Percentiles rank a stretch among this genome's conserved stretches.
Evolutionary conservation across 2,888 invertebrate genomes (phyloP).

Genomic region (Linyphia triangularis): DNA sequence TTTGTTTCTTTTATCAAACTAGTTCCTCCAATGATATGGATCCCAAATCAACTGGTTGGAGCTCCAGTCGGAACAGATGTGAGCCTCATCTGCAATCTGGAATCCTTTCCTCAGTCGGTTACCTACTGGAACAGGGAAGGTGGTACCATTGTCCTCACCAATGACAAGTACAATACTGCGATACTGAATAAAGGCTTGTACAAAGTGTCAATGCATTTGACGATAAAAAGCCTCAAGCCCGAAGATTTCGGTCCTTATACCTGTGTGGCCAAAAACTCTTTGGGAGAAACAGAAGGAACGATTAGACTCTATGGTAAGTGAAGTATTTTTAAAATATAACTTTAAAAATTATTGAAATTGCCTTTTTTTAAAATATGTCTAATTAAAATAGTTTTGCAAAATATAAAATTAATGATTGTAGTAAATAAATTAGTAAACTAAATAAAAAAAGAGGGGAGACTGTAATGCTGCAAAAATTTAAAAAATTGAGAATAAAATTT

Average conservation of each 20-base stretch:
- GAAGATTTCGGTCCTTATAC: conserved; percentile 94
- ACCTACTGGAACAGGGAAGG: conserved; percentile 89
- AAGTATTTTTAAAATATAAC: no score
- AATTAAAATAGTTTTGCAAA: no score
- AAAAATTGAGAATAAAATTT: no score
- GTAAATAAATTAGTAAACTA: no score
- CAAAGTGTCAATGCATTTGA: conserved; percentile 92
- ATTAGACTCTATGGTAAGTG: conserved; percentile 87
- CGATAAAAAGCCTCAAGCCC: conserved; percentile 88
- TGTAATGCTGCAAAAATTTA: no score
- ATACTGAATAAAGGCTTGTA: conserved; percentile 83
- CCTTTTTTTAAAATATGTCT: no score
- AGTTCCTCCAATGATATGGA: conserved; percentile 97
- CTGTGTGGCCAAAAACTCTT: conserved; percentile 95
- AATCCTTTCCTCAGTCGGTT: conserved; percentile 94
- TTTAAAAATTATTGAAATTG: no score
- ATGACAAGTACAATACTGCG: conserved; percentile 87
- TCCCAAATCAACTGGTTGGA: conserved; percentile 94
- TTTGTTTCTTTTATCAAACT: no score
- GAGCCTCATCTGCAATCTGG: conserved; percentile 94
- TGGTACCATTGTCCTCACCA: conserved; percentile 91
- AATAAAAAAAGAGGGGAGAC: no score
- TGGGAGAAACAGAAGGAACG: conserved; percentile 95
- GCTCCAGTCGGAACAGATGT: conserved; percentile 94
- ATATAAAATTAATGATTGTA: no score